Percentiles rank a stretch among this genome's conserved stretches.
Conservation (phyloP, 2,888 invertebrate species). For the Sminthurides aquaticus region DNA sequence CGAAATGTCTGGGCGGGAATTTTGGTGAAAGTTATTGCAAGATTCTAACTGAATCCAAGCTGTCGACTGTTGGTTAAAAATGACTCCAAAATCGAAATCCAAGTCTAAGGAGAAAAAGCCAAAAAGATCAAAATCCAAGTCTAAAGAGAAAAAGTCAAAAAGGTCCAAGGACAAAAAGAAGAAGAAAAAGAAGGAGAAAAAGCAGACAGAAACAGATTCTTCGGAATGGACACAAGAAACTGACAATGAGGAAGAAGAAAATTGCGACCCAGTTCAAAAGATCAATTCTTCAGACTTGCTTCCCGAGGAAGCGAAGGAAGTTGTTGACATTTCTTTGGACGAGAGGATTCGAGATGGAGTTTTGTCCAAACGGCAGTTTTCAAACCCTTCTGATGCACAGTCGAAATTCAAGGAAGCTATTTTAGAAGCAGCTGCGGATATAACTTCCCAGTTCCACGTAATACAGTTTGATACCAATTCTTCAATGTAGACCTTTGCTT, state of each 20-base stretch:
- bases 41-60: too few species aligned
- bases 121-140: background rate
- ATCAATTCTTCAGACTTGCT: background rate
- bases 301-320: background rate
- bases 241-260: slow-evolving; percentile 13
- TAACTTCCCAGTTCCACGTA: slow-evolving; percentile 35
- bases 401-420: slow-evolving; percentile 28
- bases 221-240: slow-evolving; percentile 16
- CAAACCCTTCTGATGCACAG: slow-evolving; percentile 26
- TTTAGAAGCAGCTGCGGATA: slow-evolving; percentile 34
- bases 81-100: background rate
- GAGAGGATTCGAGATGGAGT: background rate
- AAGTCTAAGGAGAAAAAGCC: background rate
- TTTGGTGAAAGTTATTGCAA: too few species aligned
- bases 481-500: too few species aligned
- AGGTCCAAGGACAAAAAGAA: background rate
- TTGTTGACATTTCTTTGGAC: background rate
- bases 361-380: background rate
- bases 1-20: too few species aligned
- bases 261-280: slow-evolving; percentile 15
- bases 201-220: background rate
- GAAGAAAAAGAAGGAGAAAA: slow-evolving; percentile 1
- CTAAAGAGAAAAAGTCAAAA: background rate
- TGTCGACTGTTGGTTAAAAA: background rate
- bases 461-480: background rate